Evolutionary conservation across 2,797 vertebrate species (phyloP), one percentile per base, ranked within the genome.

Genomic region (Steatocranus sp.): DNA sequence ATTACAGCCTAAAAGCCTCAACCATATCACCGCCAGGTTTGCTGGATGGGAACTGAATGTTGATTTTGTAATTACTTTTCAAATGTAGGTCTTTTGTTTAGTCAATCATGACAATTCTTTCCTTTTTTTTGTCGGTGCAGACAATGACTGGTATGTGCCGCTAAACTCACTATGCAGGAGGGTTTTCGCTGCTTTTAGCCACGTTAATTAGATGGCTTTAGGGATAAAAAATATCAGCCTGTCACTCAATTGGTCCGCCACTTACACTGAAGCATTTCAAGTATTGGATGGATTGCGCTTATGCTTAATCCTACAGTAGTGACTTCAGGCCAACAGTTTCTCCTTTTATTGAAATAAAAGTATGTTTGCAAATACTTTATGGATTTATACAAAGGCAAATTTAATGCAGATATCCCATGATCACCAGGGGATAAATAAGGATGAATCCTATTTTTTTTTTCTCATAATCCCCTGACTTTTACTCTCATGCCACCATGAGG

Each of bases 1-100:
- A 91, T 94, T 91, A 87, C 85, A 85, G 77, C 74, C 77, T 85
- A 76, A 92, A 90, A 91, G 87, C 88, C 75, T 80, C 76, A 70
- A 63, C 14, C 81, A 83, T 82, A 83, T 86, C 83, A 90, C 76
- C 58, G 85, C 82, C 79, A 88, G 79, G 61, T 88, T 85, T 75
- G 63, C 78, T 79, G 63, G 54, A 84, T 68, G 23, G 76, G 48
- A 79, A 84, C 82, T 75, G 76, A 85, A 84, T 12, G 10, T 9
- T 63, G 84, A 83, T 83, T 89, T 79, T 86, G 50, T 80, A 81
- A 93, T 85, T 74, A 81, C 73, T 76, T 90, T 88, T 75, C 3
- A 84, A 89, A 90, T 80, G 34, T 58, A 58, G 43, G 78, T 70
- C 50, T 80, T 83, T 84, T 61, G 36, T 82, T 83, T 49, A 73